Evolutionary conservation across 1,140 invertebrate genomes (phyloP).

Genomic region (Eupeodes corollae): DNA sequence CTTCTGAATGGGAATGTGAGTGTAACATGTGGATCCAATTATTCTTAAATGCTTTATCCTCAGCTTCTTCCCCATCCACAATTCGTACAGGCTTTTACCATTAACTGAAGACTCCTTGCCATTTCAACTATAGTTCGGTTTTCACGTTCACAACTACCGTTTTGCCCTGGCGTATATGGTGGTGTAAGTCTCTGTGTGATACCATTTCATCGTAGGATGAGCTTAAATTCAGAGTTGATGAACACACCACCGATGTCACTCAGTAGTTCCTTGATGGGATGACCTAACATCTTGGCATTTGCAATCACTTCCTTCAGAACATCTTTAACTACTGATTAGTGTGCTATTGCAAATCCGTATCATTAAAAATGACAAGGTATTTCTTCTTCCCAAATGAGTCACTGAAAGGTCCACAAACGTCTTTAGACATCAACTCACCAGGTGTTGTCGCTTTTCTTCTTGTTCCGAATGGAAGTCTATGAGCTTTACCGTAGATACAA

Average conservation of each 20-base stretch:
- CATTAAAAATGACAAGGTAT: too few relatives aligned
- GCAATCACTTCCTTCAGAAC: slow-evolving; percentile 5
- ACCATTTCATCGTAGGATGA: slow-evolving; percentile 16
- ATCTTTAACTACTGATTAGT: too few relatives aligned
- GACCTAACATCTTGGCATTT: slow-evolving; percentile 3
- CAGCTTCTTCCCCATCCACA: slow-evolving; percentile 16
- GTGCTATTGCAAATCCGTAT: too few relatives aligned
- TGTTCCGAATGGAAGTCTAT: too few relatives aligned
- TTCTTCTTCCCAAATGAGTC: too few relatives aligned
- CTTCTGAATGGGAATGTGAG: too few relatives aligned
- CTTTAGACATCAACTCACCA: too few relatives aligned
- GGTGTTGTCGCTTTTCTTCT: too few relatives aligned
- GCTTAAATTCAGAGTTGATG: slow-evolving; percentile 20
- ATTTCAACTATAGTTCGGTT: slow-evolving; percentile 32
- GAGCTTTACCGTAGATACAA: too few relatives aligned
- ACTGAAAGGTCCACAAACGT: too few relatives aligned
- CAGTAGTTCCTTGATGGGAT: slow-evolving; percentile 7
- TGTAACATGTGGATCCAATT: too few relatives aligned
- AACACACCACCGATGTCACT: slow-evolving; percentile 29
- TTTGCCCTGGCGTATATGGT: slow-evolving; percentile 32
- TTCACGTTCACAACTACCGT: slow-evolving; percentile 25
- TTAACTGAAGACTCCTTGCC: slow-evolving; percentile 19
- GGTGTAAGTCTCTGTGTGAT: slow-evolving; percentile 21
- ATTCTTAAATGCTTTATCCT: slow-evolving; percentile 12
- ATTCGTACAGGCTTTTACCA: slow-evolving; percentile 16